Evolutionary conservation across 2,113 vertebrate species (phyloP), one percentile per base, ranked within the genome.

Genomic region (Smithornis capensis): DNA sequence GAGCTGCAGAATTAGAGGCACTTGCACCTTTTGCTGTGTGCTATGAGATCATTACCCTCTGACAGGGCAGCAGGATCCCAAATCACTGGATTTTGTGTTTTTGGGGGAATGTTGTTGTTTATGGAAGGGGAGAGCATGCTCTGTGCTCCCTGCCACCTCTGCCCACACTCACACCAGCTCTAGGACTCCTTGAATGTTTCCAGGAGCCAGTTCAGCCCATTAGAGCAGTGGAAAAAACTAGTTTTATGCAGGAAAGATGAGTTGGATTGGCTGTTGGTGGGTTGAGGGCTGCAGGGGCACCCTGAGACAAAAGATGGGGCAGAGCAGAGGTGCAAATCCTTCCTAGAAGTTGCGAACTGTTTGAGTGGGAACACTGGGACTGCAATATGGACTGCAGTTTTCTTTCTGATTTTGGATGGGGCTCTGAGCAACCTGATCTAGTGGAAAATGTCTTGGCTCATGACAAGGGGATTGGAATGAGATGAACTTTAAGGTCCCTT

Each of bases 221-320:
- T 35, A 40, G 68, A 62, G 9, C 15, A 56, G 13, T 1, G 6
- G 10, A 10, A 19, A 35, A 28, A 19, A 0, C 4, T 19, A 25
- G 2, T 8, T 76, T 87, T 23, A 73, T 17, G 33, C 8, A 35
- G 57, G 44, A 53, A 14, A 59, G 25, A 33, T 59, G 44, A 45
- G 33, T 13, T 84, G 37, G 42, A 15, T 24, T 0, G 4, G 18
- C 21, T 59, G 4, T 7, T 29, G 23, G 29, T 78, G 27, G 22
- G 31, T 18, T 33, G 13, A 67, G 65, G 52, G 40, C 13, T 79
- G 27, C 17, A 21, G 17, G 19, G 19, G 10, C 19, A 35, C 18
- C 25, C 38, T 25, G 29, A 60, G 52, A 13, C 17, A 31, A 25
- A 60, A 40, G 19, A 68, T 23, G 19, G 35, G 40, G 55, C 33